phyloP scores from a whole-genome alignment of 2,113 vertebrate species.

The Grallaria varia region DNA sequence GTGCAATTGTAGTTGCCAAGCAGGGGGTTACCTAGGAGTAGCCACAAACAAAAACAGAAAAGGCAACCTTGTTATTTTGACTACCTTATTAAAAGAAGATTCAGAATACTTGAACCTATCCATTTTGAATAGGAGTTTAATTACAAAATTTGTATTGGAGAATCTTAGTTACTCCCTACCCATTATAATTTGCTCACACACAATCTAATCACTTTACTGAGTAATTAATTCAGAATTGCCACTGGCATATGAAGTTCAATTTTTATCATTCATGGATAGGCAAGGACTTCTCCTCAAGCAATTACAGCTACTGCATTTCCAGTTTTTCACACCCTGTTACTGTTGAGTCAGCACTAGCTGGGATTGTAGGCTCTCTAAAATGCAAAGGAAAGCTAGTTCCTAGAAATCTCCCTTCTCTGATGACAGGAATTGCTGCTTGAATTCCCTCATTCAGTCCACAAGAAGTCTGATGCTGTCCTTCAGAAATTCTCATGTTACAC shows the following conservation, averaged over 20 bases:
- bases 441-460: background rate
- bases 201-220: background rate
- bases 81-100: background rate
- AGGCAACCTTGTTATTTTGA: background rate
- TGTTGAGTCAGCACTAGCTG: constrained; percentile 1
- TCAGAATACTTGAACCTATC: background rate
- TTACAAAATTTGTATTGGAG: background rate
- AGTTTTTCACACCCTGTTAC: background rate
- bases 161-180: background rate
- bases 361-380: background rate
- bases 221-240: background rate
- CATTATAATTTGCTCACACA: constrained; percentile 3
- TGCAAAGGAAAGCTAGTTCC: background rate
- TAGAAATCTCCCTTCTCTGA: background rate
- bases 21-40: background rate
- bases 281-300: background rate
- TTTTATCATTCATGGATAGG: constrained; percentile 6
- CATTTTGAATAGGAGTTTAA: background rate
- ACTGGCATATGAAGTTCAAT: background rate
- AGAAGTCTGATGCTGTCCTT: background rate
- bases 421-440: background rate
- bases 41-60: background rate
- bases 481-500: background rate
- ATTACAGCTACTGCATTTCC: constrained; percentile 6
- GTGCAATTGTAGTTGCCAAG: background rate